Base-by-base conservation (phyloP, 2,888 invertebrate genomes). In the Proisotoma minuta region DNA sequence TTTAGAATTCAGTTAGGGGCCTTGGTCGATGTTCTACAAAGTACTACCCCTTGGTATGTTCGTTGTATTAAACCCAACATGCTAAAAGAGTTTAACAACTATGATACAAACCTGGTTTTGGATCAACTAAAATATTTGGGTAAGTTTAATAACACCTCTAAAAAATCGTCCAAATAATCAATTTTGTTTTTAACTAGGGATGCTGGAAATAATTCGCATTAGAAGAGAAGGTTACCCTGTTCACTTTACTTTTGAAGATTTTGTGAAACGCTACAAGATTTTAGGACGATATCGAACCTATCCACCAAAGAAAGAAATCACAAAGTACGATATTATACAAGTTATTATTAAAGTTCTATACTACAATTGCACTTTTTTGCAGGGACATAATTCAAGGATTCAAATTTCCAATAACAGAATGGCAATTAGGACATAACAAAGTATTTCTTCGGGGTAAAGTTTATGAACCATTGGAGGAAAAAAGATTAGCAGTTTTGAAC, bases 11-110 rank as follows among this genome's bases (percentile, higher is more conserved):
- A 94, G 76, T 78, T 94, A 57, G 91, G 91, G 78, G 87, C 91
- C 0, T 81, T 93, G 1, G 91, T 93, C 0, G 93, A 93, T 75
- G 91, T 93, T 75, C 80, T 94, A 1, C 91, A 93, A 78, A 88
- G 84, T 24, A 92, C 93, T 1, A 91, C 89, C 60, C 91, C 92
- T 1, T 93, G 92, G 93, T 59, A 51, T 27, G 92, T 92, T 34
- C 84, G 94, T 49, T 94, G 94, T 77, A 93, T 94, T 75, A 94
- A 94, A 75, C 93, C 94, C 0, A 94, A 94, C 77, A 85, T 87
- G 77, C 83, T 87, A 74, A 94, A 94, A 78, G 82, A 84, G 58
- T 84, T 91, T 0, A 85, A 91, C 75, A 84, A 85, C 75, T 94
- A 88, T 78, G 87, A 87, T 76, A 86, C 87, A 62, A 84, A 84